Conservation (phyloP, 2,113 vertebrate species). For the Isichthys henryi region DNA sequence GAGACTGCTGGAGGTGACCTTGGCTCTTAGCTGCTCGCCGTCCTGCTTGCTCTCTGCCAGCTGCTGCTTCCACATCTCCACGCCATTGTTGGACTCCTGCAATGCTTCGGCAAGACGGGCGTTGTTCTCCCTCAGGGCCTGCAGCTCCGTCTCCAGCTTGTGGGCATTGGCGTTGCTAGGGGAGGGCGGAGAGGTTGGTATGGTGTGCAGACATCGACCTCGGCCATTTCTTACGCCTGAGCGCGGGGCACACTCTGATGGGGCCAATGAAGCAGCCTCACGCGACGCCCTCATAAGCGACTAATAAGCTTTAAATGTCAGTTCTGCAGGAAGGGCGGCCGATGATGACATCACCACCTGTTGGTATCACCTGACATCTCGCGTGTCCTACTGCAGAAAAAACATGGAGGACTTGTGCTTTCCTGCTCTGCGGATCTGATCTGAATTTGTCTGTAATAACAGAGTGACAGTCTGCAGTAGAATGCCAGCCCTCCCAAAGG, state of each 20-base stretch:
- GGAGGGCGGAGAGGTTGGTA: constrained; percentile 10
- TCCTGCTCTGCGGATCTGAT: not conserved
- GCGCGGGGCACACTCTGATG: not conserved
- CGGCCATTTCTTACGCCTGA: not conserved
- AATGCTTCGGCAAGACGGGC: constrained; percentile 73
- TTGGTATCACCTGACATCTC: not conserved
- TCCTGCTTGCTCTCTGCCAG: constrained; percentile 79
- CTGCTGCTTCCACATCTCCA: constrained; percentile 89
- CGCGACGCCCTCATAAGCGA: not conserved
- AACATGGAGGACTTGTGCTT: not conserved
- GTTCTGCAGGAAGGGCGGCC: not conserved
- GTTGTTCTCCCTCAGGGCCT: constrained; percentile 84
- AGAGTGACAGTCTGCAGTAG: not conserved
- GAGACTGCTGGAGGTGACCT: constrained; percentile 55
- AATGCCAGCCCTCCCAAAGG: not conserved
- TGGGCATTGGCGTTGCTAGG: constrained; percentile 78
- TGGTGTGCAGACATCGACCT: not conserved
- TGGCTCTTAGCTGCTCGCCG: constrained; percentile 74
- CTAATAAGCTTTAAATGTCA: constrained; percentile 5
- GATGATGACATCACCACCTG: not conserved
- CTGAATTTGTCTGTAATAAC: not conserved
- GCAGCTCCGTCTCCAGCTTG: constrained; percentile 89
- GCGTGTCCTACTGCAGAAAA: not conserved
- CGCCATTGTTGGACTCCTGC: constrained; percentile 80
- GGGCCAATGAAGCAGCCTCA: not conserved